phyloP scores from a whole-genome alignment of 2,113 vertebrate species.

The Scophthalmus maximus region DNA sequence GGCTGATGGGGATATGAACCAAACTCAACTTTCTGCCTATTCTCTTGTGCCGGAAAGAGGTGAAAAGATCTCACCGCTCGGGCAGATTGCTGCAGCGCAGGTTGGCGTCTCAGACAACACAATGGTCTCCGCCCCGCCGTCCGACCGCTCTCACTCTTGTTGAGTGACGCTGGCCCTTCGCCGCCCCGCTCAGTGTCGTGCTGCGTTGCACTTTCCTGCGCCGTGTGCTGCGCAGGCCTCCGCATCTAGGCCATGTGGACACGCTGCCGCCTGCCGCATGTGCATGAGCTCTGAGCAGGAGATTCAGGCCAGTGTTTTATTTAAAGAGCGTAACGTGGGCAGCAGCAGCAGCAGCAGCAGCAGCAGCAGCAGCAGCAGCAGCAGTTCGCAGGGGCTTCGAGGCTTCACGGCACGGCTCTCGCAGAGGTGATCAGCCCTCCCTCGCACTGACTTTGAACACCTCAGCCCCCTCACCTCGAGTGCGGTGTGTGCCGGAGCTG shows the following conservation, averaged over 20 bases:
- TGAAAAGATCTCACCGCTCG: background rate
- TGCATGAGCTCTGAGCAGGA: constrained; percentile 58
- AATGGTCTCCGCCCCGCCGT: background rate
- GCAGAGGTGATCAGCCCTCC: constrained; percentile 73
- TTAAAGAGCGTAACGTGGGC: constrained; percentile 82
- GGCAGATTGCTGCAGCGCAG: background rate
- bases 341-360: constrained; percentile 37
- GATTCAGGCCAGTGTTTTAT: constrained; percentile 85
- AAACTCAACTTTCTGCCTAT: too few relatives aligned
- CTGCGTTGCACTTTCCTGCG: constrained; percentile 28
- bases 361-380: too few relatives aligned
- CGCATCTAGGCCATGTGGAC: constrained; percentile 71
- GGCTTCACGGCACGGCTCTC: constrained; percentile 68
- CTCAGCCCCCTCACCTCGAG: constrained; percentile 63
- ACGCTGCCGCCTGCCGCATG: constrained; percentile 59
- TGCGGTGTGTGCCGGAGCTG: constrained; percentile 6
- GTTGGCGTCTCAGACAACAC: background rate
- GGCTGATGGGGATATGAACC: too few relatives aligned
- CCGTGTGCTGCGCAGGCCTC: constrained; percentile 32
- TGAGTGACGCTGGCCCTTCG: too few relatives aligned
- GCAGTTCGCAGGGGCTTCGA: constrained; percentile 46
- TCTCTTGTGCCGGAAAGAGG: background rate
- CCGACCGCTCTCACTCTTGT: background rate
- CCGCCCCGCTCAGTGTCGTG: background rate
- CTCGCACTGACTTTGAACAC: constrained; percentile 72